Base-by-base conservation (phyloP, 1,140 invertebrate genomes). In the Drosophila navojoa region DNA sequence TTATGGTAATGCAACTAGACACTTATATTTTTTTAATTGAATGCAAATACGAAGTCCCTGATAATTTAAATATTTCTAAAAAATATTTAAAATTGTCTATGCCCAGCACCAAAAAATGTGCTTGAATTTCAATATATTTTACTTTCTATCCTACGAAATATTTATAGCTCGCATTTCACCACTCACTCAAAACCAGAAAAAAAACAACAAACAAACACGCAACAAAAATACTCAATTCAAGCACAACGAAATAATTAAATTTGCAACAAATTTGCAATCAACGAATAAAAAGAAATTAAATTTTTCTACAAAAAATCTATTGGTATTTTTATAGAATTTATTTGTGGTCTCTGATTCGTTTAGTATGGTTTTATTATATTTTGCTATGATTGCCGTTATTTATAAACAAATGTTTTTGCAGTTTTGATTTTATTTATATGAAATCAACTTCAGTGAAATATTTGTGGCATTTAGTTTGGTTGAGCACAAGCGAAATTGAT, bases 191-290 rank as follows among this genome's bases (percentile, higher is more conserved):
- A 57, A 50, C 29, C 40, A 64, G 9, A 66, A 71, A 29, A 29
- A 5, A 32, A 62, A 55, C 19, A 70, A 1, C 5, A 13, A 11
- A 11, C 35, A 38, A 38, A 38, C 6, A 38, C 19, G 19, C 19
- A 22, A 22, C 3, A 22, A 22, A 11, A 38, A 38, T 38, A 73
- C 58, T 49, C 40, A 54, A 32, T 32, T 44, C 44, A 29, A 10
- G 32, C 61, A 76, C 57, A 57, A 45, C 49, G 70, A 74, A 77
- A 73, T 71, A 79, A 87, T 86, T 76, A 53, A 82, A 78, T 79
- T 79, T 79, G 59, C 74, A 71, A 82, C 59, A 69, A 86, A 87
- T 87, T 87, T 82, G 79, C 82, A 73, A 76, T 71, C 81, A 76
- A 71, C 52, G 49, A 59, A 44, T 62, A 67, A 71, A 69, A 44